These are phyloP conservation scores for Drosophila athabasca DNA, from an alignment of 1,140 invertebrate species.

Conservation along the genomic window DNA sequence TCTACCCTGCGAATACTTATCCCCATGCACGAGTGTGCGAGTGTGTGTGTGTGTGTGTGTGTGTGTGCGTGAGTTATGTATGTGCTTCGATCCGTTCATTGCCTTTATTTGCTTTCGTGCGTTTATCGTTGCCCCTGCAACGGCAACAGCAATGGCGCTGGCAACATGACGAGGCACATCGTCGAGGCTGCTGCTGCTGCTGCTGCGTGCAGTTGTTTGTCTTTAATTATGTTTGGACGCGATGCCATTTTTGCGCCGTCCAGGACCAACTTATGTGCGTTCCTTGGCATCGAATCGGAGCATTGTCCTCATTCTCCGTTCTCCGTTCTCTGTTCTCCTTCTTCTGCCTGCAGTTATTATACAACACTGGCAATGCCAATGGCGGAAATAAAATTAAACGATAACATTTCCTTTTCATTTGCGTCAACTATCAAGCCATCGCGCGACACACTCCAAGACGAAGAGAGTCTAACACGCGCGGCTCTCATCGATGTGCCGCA, in stretches of 20 bases:
- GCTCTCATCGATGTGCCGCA: slow-evolving; percentile 9
- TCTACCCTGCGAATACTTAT: slow-evolving; percentile 1
- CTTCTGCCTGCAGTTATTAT: slow-evolving; percentile 60
- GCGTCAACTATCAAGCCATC: too few species aligned
- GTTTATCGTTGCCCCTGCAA: slow-evolving; percentile 44
- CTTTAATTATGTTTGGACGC: slow-evolving; percentile 82
- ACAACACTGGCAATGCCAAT: slow-evolving; percentile 66
- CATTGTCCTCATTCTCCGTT: slow-evolving; percentile 5
- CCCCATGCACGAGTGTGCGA: neutral
- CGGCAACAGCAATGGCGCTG: slow-evolving; percentile 10
- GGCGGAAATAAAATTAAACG: slow-evolving; percentile 83
- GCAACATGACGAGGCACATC: slow-evolving; percentile 19
- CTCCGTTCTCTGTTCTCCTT: slow-evolving; percentile 3
- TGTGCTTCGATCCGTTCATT: slow-evolving; percentile 38
- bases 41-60: slow-evolving; percentile 26
- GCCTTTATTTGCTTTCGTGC: slow-evolving; percentile 68
- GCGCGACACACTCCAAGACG: slow-evolving; percentile 22
- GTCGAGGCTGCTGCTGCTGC: slow-evolving; percentile 7
- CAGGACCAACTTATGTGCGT: slow-evolving; percentile 66
- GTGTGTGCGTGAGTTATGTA: slow-evolving; percentile 21
- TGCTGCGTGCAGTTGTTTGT: slow-evolving; percentile 67
- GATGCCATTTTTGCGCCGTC: slow-evolving; percentile 63
- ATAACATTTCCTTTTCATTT: slow-evolving; percentile 83
- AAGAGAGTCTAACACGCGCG: slow-evolving; percentile 25
- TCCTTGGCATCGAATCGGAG: slow-evolving; percentile 10